Conservation (phyloP, 2,888 invertebrate species). For the Mythimna vitellina region DNA sequence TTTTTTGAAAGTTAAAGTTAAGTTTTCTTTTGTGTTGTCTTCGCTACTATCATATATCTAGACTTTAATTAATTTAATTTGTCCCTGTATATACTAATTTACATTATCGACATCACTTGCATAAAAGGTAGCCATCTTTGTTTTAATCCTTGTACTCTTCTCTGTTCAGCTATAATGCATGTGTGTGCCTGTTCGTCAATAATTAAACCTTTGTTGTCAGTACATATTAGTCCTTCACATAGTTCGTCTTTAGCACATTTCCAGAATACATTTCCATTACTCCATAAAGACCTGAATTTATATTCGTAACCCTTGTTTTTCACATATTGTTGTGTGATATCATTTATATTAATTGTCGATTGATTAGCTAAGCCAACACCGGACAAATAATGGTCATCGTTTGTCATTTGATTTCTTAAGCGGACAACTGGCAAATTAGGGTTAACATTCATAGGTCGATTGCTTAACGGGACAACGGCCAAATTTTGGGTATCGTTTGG, state of each 20-base stretch:
- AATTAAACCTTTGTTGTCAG: neutral
- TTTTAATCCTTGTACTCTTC: constrained; percentile 4
- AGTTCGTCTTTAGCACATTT: constrained; percentile 12
- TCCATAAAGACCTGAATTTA: neutral
- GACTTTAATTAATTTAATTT: neutral
- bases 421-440: no score
- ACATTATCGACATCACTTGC: constrained; percentile 31
- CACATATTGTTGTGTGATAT: neutral
- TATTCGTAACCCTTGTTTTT: neutral
- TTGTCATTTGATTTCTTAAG: neutral
- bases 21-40: neutral
- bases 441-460: neutral
- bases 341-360: neutral
- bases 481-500: neutral
- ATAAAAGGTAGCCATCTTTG: constrained; percentile 42
- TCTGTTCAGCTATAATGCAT: constrained; percentile 5
- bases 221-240: constrained; percentile 6
- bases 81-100: constrained; percentile 5
- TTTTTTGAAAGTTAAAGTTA: neutral
- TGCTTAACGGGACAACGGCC: neutral
- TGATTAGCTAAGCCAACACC: neutral
- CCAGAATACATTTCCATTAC: constrained; percentile 24
- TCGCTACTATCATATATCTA: neutral
- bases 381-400: neutral
- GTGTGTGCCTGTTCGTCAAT: constrained; percentile 1